These are phyloP conservation scores for Plebejus anna DNA, from an alignment of 2,888 invertebrate genomes.

Conservation along the genomic window DNA sequence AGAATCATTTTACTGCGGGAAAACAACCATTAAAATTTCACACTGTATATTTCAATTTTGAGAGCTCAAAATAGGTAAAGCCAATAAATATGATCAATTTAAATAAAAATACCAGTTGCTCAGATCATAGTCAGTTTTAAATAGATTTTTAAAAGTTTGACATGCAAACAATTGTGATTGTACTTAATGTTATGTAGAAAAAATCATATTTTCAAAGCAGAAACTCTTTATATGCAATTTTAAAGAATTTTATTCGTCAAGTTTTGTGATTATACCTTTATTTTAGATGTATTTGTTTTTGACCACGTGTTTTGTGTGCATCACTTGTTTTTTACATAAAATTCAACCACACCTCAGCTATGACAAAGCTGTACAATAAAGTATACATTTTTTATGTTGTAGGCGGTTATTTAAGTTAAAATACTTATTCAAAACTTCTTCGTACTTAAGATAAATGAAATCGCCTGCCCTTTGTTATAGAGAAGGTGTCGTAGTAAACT, in stretches of 20 bases:
- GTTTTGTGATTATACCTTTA: constrained; percentile 27
- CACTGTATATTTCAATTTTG: too few species aligned
- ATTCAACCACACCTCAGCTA: constrained; percentile 4
- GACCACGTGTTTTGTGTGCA: constrained; percentile 34
- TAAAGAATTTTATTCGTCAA: not conserved
- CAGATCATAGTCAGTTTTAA: not conserved
- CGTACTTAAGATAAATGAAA: not conserved
- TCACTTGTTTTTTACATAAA: constrained; percentile 25
- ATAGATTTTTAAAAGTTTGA: not conserved
- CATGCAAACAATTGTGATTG: not conserved
- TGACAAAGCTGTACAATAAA: not conserved
- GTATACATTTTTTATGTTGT: not conserved
- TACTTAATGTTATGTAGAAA: not conserved
- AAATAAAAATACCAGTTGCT: not conserved
- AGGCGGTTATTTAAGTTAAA: too few species aligned
- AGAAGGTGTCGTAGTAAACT: constrained; percentile 2
- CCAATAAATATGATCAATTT: too few species aligned
- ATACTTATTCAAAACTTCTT: not conserved
- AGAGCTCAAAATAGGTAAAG: too few species aligned
- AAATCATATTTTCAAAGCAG: not conserved
- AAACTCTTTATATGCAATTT: not conserved
- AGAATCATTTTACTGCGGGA: too few species aligned
- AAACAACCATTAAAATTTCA: too few species aligned
- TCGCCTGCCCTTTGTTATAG: not conserved
- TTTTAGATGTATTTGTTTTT: constrained; percentile 30